Evolutionary conservation across 1,140 invertebrate species (phyloP).

Genomic region (Charaxes varanes): DNA sequence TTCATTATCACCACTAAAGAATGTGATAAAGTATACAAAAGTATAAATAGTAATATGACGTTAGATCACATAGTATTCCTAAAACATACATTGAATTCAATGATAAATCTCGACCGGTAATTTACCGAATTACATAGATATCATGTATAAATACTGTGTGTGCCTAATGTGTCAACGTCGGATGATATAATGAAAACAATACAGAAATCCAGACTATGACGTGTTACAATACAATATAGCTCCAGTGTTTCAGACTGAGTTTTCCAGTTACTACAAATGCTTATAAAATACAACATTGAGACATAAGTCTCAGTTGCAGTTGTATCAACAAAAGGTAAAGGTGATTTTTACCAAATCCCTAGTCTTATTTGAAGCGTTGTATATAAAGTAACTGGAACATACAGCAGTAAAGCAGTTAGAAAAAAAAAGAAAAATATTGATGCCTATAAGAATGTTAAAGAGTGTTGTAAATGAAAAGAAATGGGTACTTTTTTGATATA

Average conservation of each 20-base stretch:
- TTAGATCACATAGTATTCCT: no score
- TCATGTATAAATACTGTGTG: conserved; percentile 5
- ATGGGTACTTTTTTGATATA: conserved; percentile 2
- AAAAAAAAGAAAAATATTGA: background rate
- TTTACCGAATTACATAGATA: conserved; percentile 7
- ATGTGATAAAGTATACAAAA: background rate
- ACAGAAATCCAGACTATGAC: conserved; percentile 5
- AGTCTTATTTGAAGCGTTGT: no score
- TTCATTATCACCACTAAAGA: background rate
- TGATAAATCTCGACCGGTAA: conserved; percentile 4
- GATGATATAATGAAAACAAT: conserved; percentile 7
- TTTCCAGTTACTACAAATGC: background rate
- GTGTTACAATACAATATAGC: conserved; percentile 1
- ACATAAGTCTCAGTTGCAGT: no score
- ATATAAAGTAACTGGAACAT: background rate
- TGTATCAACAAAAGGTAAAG: no score
- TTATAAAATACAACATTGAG: background rate
- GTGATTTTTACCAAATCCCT: no score
- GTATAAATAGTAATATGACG: background rate
- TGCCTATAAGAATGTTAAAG: conserved; percentile 5
- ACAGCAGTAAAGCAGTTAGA: conserved; percentile 1
- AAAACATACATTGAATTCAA: no score
- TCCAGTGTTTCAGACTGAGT: background rate
- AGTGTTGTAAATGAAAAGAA: conserved; percentile 5
- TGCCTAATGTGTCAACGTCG: conserved; percentile 8